phyloP scores from a whole-genome alignment of 2,113 vertebrate species.

The Columba livia region DNA sequence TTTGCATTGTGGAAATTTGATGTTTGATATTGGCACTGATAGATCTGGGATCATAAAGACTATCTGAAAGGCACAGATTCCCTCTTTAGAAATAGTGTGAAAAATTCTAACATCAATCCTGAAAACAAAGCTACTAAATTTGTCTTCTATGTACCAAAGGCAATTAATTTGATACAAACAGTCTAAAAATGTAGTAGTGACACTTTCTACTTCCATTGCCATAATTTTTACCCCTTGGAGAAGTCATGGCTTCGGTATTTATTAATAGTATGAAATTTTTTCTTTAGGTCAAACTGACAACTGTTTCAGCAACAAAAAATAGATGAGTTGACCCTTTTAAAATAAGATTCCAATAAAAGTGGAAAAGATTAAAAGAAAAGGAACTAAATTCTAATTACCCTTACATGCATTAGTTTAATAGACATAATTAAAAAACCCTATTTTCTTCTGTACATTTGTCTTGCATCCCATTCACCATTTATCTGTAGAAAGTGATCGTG shows the following conservation, averaged over 20 bases:
- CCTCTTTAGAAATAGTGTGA: background rate
- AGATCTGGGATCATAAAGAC: too few species aligned
- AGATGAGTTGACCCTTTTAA: background rate
- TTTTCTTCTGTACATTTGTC: background rate
- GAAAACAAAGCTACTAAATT: background rate
- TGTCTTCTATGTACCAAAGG: background rate
- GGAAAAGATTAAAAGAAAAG: background rate
- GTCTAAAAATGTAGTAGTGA: background rate
- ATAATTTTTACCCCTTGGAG: background rate
- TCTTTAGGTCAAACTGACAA: background rate
- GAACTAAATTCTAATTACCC: background rate
- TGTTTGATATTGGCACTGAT: too few species aligned
- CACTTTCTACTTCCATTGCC: background rate
- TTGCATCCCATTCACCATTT: background rate
- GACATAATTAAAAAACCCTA: background rate
- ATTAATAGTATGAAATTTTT: background rate
- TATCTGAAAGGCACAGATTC: too few species aligned
- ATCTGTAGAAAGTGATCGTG: background rate
- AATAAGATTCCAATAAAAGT: background rate
- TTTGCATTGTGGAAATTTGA: too few species aligned
- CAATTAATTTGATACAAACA: background rate
- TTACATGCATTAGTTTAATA: background rate
- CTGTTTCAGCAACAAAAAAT: background rate
- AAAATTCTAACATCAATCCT: background rate
- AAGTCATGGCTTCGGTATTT: background rate